A percentile compares a stretch with the other conserved stretches of the same genome.
These are phyloP conservation scores for Leptopilina drosophilae DNA, from an alignment of 2,888 invertebrate genomes.

Conservation along the genomic window DNA sequence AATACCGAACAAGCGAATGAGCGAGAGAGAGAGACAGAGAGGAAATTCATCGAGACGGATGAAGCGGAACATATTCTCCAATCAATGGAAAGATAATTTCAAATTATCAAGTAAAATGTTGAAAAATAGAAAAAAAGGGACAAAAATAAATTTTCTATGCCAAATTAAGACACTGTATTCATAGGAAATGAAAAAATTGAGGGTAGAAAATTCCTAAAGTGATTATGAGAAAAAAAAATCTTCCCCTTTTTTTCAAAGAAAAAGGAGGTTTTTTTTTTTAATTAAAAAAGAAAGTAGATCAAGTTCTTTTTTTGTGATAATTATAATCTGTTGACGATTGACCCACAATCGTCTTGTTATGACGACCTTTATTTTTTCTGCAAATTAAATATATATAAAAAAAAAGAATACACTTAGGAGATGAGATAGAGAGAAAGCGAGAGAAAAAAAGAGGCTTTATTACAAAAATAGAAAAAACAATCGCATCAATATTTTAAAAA, in stretches of 20 bases:
- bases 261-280: background rate
- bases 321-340: conserved; percentile 6
- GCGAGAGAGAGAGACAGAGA: background rate
- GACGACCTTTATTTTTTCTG: conserved; percentile 1
- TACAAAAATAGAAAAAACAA: conserved; percentile 4
- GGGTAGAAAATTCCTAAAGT: no score
- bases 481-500: conserved; percentile 7
- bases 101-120: background rate
- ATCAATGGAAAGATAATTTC: background rate
- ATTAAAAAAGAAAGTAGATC: conserved; percentile 9
- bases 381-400: background rate
- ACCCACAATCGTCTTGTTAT: conserved; percentile 8
- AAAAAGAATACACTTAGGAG: background rate
- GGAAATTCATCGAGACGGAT: background rate
- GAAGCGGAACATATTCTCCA: background rate
- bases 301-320: conserved; percentile 4
- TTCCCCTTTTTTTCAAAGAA: no score
- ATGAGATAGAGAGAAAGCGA: no score
- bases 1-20: no score
- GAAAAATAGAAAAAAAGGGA: background rate
- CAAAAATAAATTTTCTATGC: background rate
- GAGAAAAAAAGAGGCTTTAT: no score
- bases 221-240: no score
- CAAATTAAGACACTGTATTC: no score
- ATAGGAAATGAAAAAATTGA: no score